Evolutionary conservation across 1,140 invertebrate species (phyloP).

Genomic region (Antheraea pernyi): DNA sequence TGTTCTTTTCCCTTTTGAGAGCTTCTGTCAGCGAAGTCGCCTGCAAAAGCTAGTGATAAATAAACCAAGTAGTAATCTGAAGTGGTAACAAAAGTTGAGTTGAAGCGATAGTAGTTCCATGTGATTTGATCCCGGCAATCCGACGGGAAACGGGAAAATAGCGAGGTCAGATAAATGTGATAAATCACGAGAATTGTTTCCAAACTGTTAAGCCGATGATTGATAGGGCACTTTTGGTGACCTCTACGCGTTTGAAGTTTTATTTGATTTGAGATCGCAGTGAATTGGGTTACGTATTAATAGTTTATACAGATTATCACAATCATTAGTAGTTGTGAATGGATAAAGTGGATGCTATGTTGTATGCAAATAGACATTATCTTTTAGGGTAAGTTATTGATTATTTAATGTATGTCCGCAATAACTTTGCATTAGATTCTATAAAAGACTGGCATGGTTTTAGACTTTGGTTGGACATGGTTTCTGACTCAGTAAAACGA

Average conservation of each 20-base stretch:
- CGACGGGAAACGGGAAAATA: background rate
- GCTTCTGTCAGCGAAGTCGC: no score
- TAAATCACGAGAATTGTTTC: conserved; percentile 1
- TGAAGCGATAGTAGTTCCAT: background rate
- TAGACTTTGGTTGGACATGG: no score
- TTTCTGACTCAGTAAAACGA: no score
- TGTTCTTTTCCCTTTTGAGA: no score
- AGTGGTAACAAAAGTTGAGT: background rate
- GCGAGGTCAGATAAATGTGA: conserved; percentile 2
- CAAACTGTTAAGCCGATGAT: conserved; percentile 4
- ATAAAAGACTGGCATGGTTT: no score
- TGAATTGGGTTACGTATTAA: background rate
- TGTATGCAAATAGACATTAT: no score
- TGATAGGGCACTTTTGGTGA: background rate
- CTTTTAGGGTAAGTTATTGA: no score
- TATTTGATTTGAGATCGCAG: background rate
- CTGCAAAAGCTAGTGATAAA: background rate
- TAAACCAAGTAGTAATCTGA: background rate
- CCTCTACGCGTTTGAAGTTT: background rate
- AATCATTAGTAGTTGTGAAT: background rate
- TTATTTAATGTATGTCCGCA: no score
- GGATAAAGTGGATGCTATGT: background rate
- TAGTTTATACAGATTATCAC: background rate
- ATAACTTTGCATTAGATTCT: no score
- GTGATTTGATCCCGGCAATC: conserved; percentile 3